Percentiles rank a stretch among this genome's conserved stretches.
phyloP scores from a whole-genome alignment of 2,888 invertebrate species.

The Eupithecia vulgata region DNA sequence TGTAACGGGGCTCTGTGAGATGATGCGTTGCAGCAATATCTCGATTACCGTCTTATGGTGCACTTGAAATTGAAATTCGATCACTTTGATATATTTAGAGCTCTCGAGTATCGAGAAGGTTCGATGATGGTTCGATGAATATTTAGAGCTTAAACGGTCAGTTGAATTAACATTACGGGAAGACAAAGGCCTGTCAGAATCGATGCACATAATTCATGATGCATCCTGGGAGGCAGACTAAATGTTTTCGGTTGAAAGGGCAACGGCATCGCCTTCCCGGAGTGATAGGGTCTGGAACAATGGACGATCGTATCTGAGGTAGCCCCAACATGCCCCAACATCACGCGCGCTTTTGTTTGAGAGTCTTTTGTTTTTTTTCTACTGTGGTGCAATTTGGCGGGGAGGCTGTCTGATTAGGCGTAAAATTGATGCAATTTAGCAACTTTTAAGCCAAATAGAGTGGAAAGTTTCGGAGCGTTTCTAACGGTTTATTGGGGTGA shows the following conservation, averaged over 20 bases:
- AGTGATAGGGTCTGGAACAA: slow-evolving; percentile 66
- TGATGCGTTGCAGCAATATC: slow-evolving; percentile 47
- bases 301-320: slow-evolving; percentile 64
- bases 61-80: slow-evolving; percentile 72
- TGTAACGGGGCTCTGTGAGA: slow-evolving; percentile 57
- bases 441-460: slow-evolving; percentile 44
- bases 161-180: slow-evolving; percentile 62
- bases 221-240: slow-evolving; percentile 47
- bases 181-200: slow-evolving; percentile 66
- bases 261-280: slow-evolving; percentile 52
- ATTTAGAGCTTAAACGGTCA: slow-evolving; percentile 38
- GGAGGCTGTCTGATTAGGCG: slow-evolving; percentile 59
- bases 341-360: slow-evolving; percentile 69
- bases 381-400: slow-evolving; percentile 66
- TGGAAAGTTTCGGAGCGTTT: slow-evolving; percentile 14
- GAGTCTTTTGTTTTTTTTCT: slow-evolving; percentile 65
- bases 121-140: slow-evolving; percentile 47
- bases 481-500: background rate
- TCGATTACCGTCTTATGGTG: slow-evolving; percentile 62
- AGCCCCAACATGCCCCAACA: slow-evolving; percentile 65
- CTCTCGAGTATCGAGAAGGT: slow-evolving; percentile 39
- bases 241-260: slow-evolving; percentile 47
- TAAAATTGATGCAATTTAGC: slow-evolving; percentile 61
- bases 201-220: slow-evolving; percentile 78
- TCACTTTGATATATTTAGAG: slow-evolving; percentile 47